These are phyloP conservation scores for Nipponacmea schrenckii DNA, from an alignment of 2,888 invertebrate species.

Conservation along the genomic window DNA sequence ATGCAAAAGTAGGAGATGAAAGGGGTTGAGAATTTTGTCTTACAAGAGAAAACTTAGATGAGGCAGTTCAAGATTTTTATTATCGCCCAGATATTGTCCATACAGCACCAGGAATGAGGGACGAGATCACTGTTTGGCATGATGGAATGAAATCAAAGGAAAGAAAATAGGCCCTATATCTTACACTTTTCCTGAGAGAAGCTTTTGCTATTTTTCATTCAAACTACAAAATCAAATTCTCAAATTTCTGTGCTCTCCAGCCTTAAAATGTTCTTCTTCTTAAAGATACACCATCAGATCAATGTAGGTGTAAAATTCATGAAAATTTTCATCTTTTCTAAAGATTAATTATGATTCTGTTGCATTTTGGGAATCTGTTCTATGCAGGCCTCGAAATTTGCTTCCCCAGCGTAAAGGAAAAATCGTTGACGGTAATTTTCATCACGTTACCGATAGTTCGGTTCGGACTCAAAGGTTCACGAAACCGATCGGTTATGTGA, in stretches of 20 bases:
- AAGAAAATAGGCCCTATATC: no score
- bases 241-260: not conserved
- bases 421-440: no score
- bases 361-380: not conserved
- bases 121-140: slow-evolving; percentile 10
- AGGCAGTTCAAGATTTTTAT: not conserved
- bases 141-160: slow-evolving; percentile 1
- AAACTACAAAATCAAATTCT: not conserved
- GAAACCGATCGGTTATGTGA: no score
- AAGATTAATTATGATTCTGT: not conserved
- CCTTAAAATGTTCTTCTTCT: slow-evolving; percentile 6
- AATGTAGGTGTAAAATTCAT: slow-evolving; percentile 11
- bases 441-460: no score
- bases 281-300: slow-evolving; percentile 8
- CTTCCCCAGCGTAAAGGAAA: no score
- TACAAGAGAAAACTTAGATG: no score
- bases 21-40: no score
- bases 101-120: slow-evolving; percentile 5
- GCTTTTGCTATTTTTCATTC: slow-evolving; percentile 2
- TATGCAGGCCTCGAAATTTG: no score
- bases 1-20: no score
- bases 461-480: no score
- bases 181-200: not conserved
- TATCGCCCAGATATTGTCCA: not conserved
- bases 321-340: not conserved